Evolutionary conservation across 2,797 vertebrate genomes (phyloP).

Genomic region (Linurgus olivaceus): DNA sequence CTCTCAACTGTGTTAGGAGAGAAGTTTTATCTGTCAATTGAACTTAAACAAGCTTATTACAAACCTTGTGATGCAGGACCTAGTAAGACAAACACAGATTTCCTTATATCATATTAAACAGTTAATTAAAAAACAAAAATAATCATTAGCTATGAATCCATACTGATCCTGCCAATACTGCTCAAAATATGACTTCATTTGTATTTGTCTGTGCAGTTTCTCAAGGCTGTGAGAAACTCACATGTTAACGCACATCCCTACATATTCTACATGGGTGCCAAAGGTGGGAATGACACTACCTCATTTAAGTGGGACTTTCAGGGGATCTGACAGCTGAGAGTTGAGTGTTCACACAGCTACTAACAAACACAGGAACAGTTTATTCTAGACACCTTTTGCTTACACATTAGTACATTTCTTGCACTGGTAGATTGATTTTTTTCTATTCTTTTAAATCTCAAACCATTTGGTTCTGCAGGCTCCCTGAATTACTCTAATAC

Average conservation of each 20-base stretch:
- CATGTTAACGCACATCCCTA: background rate
- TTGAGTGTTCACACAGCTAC: background rate
- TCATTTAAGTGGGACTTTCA: background rate
- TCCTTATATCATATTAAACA: background rate
- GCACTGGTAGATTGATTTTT: background rate
- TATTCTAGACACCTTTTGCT: background rate
- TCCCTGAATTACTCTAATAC: background rate
- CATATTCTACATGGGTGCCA: background rate
- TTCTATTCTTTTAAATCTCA: background rate
- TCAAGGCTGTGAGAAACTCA: background rate
- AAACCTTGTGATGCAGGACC: background rate
- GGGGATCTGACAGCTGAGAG: background rate
- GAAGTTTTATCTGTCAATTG: background rate
- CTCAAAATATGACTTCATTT: background rate
- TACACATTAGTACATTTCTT: fast-evolving
- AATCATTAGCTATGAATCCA: background rate
- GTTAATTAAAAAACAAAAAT: background rate
- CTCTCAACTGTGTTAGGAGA: background rate
- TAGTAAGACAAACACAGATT: background rate
- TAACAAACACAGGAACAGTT: fast-evolving
- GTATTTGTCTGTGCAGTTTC: background rate
- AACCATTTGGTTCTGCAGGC: background rate
- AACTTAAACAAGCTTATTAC: background rate
- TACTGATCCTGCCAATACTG: background rate
- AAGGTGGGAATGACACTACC: background rate